Percentiles rank a stretch among this genome's conserved stretches.
phyloP scores from a whole-genome alignment of 2,113 vertebrate genomes.

The Hymenochirus boettgeri region DNA sequence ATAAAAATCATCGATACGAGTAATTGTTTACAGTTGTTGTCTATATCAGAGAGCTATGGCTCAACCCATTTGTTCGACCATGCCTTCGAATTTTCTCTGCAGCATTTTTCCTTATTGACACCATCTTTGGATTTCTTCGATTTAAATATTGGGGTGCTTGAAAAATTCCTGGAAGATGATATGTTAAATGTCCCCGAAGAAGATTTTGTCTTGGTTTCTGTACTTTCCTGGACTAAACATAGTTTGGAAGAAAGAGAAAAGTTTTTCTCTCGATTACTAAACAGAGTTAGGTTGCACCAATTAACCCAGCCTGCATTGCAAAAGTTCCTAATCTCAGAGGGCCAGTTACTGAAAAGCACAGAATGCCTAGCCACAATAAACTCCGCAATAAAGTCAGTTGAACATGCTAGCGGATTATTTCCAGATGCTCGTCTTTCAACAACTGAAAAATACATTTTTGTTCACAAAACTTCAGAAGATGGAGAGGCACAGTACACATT shows the following conservation, averaged over 20 bases:
- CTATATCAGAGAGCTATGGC: constrained; percentile 86
- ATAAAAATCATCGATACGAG: constrained; percentile 80
- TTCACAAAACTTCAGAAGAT: constrained; percentile 91
- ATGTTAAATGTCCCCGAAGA: constrained; percentile 78
- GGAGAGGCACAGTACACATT: constrained; percentile 76
- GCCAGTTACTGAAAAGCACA: constrained; percentile 60
- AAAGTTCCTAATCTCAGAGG: constrained; percentile 64
- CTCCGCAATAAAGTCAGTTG: constrained; percentile 69
- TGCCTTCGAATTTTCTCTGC: constrained; percentile 76
- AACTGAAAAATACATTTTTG: constrained; percentile 89
- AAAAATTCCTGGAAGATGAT: constrained; percentile 78
- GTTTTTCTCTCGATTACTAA: constrained; percentile 71
- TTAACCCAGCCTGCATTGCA: constrained; percentile 70
- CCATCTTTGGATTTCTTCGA: constrained; percentile 84
- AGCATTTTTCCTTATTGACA: constrained; percentile 77
- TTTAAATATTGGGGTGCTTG: constrained; percentile 77
- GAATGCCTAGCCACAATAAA: constrained; percentile 63
- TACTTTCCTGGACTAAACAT: constrained; percentile 78
- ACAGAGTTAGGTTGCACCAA: constrained; percentile 82
- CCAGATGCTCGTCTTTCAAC: constrained; percentile 85
- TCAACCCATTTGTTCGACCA: constrained; percentile 71
- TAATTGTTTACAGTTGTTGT: constrained; percentile 86
- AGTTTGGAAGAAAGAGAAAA: constrained; percentile 67
- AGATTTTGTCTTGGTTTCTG: constrained; percentile 74
- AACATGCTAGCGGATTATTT: constrained; percentile 72